Conservation (phyloP, 2,888 invertebrate genomes). For the Cremastinae sp. region DNA sequence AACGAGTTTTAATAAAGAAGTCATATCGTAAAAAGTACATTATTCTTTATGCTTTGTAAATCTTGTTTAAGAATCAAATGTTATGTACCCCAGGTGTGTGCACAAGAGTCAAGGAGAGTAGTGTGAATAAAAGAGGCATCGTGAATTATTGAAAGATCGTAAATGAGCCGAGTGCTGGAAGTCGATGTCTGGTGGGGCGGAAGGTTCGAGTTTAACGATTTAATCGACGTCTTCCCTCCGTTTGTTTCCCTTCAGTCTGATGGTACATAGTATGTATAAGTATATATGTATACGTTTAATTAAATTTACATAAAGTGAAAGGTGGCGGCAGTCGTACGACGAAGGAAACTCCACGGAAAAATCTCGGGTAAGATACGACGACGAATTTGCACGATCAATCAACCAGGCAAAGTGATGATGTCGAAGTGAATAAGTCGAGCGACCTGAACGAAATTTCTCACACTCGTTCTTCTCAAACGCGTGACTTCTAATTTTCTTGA, state of each 20-base stretch:
- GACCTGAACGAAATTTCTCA: background rate
- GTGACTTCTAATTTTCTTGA: too few species aligned
- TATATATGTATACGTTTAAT: too few species aligned
- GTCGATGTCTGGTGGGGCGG: slow-evolving; percentile 19
- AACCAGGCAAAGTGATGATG: background rate
- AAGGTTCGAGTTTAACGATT: slow-evolving; percentile 60
- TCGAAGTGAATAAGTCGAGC: background rate
- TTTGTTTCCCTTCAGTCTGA: slow-evolving; percentile 21
- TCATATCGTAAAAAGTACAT: slow-evolving; percentile 5
- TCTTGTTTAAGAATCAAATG: background rate
- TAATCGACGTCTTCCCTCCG: slow-evolving; percentile 54
- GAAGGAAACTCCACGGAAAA: slow-evolving; percentile 26
- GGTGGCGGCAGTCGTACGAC: slow-evolving; percentile 2
- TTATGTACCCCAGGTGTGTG: background rate
- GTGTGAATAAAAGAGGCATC: slow-evolving; percentile 22
- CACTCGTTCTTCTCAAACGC: too few species aligned
- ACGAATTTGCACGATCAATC: background rate
- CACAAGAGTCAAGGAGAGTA: slow-evolving; percentile 12
- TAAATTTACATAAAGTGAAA: slow-evolving; percentile 57
- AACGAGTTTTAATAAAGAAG: too few species aligned
- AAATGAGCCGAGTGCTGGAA: slow-evolving; percentile 61
- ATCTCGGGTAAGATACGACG: slow-evolving; percentile 11
- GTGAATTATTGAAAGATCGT: slow-evolving; percentile 65
- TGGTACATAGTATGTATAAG: too few species aligned
- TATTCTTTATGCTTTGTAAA: too few species aligned